Evolutionary conservation across 2,797 vertebrate species (phyloP).

Genomic region (Alectoris magna): DNA sequence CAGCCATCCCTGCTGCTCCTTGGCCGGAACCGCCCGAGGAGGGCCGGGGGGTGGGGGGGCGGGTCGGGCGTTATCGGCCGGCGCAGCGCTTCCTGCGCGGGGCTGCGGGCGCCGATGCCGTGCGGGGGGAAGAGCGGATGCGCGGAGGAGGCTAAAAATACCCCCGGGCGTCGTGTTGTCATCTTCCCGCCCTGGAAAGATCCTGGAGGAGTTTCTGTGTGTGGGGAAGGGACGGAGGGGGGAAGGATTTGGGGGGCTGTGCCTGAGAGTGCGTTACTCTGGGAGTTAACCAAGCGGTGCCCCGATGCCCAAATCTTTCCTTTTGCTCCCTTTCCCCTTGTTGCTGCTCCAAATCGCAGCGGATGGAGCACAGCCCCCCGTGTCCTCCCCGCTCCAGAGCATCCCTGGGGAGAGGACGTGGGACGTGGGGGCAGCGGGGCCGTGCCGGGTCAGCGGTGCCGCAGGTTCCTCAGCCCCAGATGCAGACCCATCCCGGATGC

Average conservation of each 20-base stretch:
- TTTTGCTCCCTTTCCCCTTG: neutral
- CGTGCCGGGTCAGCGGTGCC: neutral
- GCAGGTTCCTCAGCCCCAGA: neutral
- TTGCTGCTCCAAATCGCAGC: neutral
- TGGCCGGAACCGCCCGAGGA: neutral
- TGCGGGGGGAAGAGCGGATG: conserved; percentile 21
- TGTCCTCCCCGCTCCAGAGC: neutral
- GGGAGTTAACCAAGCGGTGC: neutral
- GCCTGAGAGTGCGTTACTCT: neutral
- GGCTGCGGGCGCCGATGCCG: conserved; percentile 42
- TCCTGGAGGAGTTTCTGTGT: neutral
- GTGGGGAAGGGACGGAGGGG: neutral
- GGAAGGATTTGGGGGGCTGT: neutral
- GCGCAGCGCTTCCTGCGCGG: conserved; percentile 67
- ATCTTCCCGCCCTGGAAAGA: conserved; percentile 31
- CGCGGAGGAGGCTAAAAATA: conserved; percentile 49
- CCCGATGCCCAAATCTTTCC: neutral
- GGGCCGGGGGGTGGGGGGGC: no score
- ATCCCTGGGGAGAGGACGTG: neutral
- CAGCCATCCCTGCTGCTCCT: neutral
- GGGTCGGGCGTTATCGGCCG: neutral
- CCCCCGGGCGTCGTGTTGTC: neutral
- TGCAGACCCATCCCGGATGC: neutral
- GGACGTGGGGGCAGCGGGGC: neutral
- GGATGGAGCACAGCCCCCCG: neutral